Evolutionary conservation across 1,140 invertebrate species (phyloP).

Genomic region (Magallana gigas): DNA sequence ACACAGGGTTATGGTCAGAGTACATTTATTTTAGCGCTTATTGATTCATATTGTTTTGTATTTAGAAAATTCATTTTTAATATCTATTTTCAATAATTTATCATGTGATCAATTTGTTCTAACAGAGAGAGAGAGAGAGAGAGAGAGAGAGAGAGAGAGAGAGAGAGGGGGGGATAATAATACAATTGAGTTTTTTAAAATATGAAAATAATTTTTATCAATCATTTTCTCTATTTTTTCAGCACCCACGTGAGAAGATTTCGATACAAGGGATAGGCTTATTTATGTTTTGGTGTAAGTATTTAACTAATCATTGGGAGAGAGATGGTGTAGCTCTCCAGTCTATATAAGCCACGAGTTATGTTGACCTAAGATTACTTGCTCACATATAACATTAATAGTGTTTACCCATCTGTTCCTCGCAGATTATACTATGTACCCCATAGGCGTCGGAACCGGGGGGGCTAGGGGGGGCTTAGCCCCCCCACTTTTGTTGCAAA

Average conservation of each 20-base stretch:
- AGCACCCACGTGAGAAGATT: background rate
- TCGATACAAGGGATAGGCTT: background rate
- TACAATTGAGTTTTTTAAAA: background rate
- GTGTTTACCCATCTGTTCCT: constrained; percentile 13
- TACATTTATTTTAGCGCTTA: no score
- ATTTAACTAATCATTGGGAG: background rate
- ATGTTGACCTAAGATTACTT: constrained; percentile 11
- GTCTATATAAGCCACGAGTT: background rate
- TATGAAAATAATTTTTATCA: background rate
- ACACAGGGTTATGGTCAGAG: no score
- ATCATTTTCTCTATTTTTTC: background rate
- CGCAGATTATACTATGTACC: background rate
- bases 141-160: no score
- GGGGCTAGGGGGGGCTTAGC: no score
- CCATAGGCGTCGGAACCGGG: no score
- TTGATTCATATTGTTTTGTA: no score
- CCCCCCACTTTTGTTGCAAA: no score
- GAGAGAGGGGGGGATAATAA: background rate
- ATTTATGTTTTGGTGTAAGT: constrained; percentile 20
- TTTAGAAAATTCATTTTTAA: no score
- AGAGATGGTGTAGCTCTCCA: background rate
- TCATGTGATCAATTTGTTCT: no score
- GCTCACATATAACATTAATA: constrained; percentile 10
- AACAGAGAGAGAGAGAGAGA: no score
- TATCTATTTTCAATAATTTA: no score